Base-by-base conservation (phyloP, 2,113 vertebrate species). In the Porphyrio hochstetteri region DNA sequence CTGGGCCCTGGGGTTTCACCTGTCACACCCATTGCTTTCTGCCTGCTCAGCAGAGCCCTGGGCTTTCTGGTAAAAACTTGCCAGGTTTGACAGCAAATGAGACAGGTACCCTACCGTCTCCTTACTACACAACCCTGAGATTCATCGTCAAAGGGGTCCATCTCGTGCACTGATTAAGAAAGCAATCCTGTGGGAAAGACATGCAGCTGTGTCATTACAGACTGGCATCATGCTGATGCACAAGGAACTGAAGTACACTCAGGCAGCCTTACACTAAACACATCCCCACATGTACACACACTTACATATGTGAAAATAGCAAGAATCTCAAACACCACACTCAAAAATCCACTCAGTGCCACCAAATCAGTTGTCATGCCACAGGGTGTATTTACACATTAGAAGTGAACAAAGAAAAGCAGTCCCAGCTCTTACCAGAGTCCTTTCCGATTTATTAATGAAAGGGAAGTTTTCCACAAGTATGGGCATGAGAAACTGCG, bases 401-500 rank as follows among this genome's bases (percentile, higher is more conserved):
- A 25, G 5, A 59, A 38, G 27, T 40, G 21, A 88, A 84, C 7
- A 68, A 78, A 59, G 27, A 48, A 74, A 81, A 78, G 53, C 9
- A 57, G 38, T 69, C 33, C 78, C 23, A 53, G 74, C 25, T 86
- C 98, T 98, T 98, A 99, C 99, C 98, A 99, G 96, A 6, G 98
- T 99, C 97, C 98, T 98, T 96, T 99, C 97, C 24, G 99, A 99
- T 94, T 99, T 99, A 97, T 98, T 98, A 71, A 99, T 89, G 80
- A 99, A 99, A 27, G 99, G 99, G 88, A 99, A 99, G 78, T 98
- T 98, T 35, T 99, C 98, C 13, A 96, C 98, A 53, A 99, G 97
- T 92, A 99, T 99, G 0, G 99, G 99, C 98, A 99, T 98, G 82
- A 99, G 98, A 95, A 99, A 99, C 20, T 98, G 98, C 4, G 99